Base-by-base conservation (phyloP, 2,113 vertebrate genomes). In the Piprites chloris region DNA sequence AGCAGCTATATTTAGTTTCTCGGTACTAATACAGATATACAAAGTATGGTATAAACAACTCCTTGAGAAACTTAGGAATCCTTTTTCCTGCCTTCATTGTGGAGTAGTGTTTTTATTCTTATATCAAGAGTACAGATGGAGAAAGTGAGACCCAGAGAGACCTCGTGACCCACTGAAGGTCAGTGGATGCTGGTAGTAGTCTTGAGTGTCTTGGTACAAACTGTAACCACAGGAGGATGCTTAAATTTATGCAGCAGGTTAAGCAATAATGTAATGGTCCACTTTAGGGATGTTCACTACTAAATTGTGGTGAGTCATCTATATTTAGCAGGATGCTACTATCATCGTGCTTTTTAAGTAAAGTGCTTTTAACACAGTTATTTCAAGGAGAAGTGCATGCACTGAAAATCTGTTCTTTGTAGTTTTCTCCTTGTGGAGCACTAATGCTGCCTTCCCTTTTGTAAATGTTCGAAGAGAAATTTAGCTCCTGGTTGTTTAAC, bases 321-420 rank as follows among this genome's bases (percentile, higher is more conserved):
- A 96, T 95, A 96, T 97, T 97, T 97, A 95, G 94, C 63, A 96
- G 71, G 85, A 97, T 97, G 92, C 92, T 95, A 91, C 93, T 97
- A 97, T 96, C 86, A 93, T 89, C 62, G 13, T 95, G 90, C 84
- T 96, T 97, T 96, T 93, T 91, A 97, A 96, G 94, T 93, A 92
- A 93, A 97, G 93, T 97, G 97, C 97, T 97, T 97, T 95, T 97
- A 96, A 96, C 95, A 96, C 89, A 93, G 90, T 91, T 97, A 72
- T 93, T 96, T 96, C 90, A 96, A 95, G 95, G 94, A 84, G 92
- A 96, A 97, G 86, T 95, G 92, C 93, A 96, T 78, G 93, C 90
- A 96, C 87, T 80, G 94, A 84, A 91, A 91, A 88, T 90, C 67
- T 95, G 55, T 90, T 92, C 94, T 96, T 97, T 93, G 91, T 96